Percentiles rank a stretch among this genome's conserved stretches.
Conservation (phyloP, 2,888 invertebrate genomes). For the Lasiommata megera region DNA sequence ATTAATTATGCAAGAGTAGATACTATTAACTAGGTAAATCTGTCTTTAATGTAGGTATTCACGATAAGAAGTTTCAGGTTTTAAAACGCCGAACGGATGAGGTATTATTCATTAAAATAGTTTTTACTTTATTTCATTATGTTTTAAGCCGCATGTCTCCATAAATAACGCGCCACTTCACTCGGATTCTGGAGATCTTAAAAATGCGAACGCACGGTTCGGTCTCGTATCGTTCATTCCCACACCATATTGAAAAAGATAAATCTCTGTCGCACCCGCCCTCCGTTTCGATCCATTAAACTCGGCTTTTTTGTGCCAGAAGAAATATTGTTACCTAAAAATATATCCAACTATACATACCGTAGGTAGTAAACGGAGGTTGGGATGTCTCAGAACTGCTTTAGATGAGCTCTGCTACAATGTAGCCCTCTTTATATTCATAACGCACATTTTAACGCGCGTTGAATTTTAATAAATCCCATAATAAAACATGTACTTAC, state of each 20-base stretch:
- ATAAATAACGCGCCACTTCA: constrained; percentile 58
- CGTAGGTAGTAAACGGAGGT: constrained; percentile 35
- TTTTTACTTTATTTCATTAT: constrained; percentile 1
- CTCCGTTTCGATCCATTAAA: constrained; percentile 57
- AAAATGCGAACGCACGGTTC: constrained; percentile 33
- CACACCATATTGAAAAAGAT: constrained; percentile 71
- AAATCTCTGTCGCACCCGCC: constrained; percentile 69
- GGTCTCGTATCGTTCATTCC: constrained; percentile 45
- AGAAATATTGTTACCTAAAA: constrained; percentile 33
- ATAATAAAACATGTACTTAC: constrained; percentile 55
- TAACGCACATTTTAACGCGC: constrained; percentile 49
- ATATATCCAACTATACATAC: constrained; percentile 32
- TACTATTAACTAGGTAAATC: no score
- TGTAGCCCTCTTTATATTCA: constrained; percentile 47
- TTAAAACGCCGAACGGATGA: neutral
- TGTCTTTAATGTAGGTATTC: no score
- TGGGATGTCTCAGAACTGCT: constrained; percentile 34
- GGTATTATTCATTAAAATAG: neutral
- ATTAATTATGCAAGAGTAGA: no score
- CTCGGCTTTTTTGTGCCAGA: constrained; percentile 35
- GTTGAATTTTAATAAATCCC: constrained; percentile 58
- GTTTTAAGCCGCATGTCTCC: constrained; percentile 3
- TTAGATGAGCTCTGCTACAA: constrained; percentile 43
- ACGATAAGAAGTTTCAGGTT: neutral
- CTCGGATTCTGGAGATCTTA: constrained; percentile 35